Conservation (phyloP, 2,113 vertebrate species). For the Brachypodius melanocephalos region DNA sequence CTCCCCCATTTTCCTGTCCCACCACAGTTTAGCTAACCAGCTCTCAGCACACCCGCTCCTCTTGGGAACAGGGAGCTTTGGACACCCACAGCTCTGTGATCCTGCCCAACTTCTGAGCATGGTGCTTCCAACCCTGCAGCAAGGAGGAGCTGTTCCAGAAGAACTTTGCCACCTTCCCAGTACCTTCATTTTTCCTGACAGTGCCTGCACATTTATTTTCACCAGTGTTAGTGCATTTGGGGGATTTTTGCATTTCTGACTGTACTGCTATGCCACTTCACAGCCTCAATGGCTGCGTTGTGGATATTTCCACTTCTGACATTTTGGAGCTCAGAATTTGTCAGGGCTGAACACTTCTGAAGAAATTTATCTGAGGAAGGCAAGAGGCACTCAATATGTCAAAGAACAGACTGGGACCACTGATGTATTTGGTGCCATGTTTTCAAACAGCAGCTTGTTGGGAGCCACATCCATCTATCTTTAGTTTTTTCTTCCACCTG, state of each 20-base stretch:
- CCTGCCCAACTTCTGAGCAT: background rate
- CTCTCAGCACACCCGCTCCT: background rate
- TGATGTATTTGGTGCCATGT: conserved; percentile 7
- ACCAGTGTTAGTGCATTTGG: background rate
- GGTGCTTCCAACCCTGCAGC: background rate
- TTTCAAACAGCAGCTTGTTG: conserved; percentile 30
- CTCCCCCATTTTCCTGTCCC: background rate
- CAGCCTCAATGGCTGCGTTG: background rate
- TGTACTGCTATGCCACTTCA: background rate
- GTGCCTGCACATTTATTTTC: background rate
- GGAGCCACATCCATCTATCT: conserved; percentile 23
- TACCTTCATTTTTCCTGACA: background rate
- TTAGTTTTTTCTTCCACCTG: background rate
- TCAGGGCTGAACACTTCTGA: background rate
- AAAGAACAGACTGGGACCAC: background rate
- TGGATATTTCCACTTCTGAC: background rate
- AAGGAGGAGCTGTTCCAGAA: background rate
- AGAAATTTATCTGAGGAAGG: conserved; percentile 10
- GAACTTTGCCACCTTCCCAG: background rate
- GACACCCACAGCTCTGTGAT: background rate
- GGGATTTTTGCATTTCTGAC: background rate
- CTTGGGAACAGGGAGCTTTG: background rate
- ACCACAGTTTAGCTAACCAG: background rate
- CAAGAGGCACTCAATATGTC: background rate
- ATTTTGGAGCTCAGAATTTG: background rate